phyloP scores from a whole-genome alignment of 2,888 invertebrate genomes.

The Orgyia antiqua region DNA sequence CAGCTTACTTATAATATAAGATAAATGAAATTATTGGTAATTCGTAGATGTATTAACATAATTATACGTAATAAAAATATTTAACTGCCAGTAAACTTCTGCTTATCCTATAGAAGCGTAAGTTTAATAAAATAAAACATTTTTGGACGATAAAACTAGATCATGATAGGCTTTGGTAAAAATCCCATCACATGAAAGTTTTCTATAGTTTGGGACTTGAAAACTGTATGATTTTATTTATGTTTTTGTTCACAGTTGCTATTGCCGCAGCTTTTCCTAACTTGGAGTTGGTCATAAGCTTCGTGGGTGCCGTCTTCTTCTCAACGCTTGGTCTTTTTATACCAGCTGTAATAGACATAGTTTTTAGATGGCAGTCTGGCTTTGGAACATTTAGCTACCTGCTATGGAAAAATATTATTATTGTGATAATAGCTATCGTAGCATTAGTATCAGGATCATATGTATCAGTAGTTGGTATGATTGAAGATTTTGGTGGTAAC shows the following conservation, averaged over 20 bases:
- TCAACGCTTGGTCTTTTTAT: constrained; percentile 85
- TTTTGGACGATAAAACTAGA: no score
- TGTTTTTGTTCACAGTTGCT: constrained; percentile 70
- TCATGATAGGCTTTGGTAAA: no score
- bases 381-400: constrained; percentile 82
- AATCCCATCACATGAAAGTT: no score
- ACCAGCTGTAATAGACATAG: constrained; percentile 85
- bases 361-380: constrained; percentile 82
- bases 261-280: constrained; percentile 89
- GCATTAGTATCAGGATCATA: constrained; percentile 60
- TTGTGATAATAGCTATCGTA: constrained; percentile 45
- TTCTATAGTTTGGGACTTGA: no score
- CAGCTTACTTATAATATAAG: no score
- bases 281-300: constrained; percentile 90
- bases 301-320: constrained; percentile 89
- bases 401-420: constrained; percentile 80
- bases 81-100: no score
- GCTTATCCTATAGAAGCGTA: no score
- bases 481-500: constrained; percentile 40
- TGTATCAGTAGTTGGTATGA: constrained; percentile 53
- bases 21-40: no score
- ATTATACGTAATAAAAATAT: no score
- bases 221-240: no score
- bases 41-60: no score
- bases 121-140: no score